Evolutionary conservation across 1,140 invertebrate species (phyloP).

Genomic region (Pygmarrhopalites habei): DNA sequence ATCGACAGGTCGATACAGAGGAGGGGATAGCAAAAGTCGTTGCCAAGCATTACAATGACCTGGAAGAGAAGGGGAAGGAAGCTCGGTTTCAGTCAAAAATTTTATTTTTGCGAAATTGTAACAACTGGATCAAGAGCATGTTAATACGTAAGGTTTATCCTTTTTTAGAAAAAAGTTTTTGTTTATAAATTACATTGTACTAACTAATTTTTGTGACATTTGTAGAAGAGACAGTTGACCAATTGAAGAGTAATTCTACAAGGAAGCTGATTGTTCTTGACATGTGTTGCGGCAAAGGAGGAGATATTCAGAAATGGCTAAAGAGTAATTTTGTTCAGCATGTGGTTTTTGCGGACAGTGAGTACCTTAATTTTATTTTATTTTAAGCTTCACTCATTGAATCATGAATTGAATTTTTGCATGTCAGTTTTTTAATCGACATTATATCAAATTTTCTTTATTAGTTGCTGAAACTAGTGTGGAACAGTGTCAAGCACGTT

Average conservation of each 20-base stretch:
- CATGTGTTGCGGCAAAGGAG: slow-evolving; percentile 82
- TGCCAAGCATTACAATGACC: slow-evolving; percentile 75
- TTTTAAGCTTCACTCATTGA: too few species aligned
- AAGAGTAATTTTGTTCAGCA: slow-evolving; percentile 66
- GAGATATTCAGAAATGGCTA: slow-evolving; percentile 92
- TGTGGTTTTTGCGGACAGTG: slow-evolving; percentile 91
- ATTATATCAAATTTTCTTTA: too few species aligned
- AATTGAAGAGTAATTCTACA: background rate
- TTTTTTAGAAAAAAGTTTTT: too few species aligned
- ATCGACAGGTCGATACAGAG: too few species aligned
- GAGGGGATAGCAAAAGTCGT: slow-evolving; percentile 51
- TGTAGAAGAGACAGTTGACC: background rate
- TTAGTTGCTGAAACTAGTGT: slow-evolving; percentile 87
- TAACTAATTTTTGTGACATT: background rate
- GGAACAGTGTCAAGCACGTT: slow-evolving; percentile 59
- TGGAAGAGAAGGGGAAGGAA: slow-evolving; percentile 70
- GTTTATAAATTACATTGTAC: background rate
- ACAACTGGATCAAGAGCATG: slow-evolving; percentile 98
- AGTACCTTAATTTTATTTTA: too few species aligned
- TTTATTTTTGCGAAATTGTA: slow-evolving; percentile 89
- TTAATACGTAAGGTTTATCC: slow-evolving; percentile 60
- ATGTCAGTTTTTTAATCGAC: too few species aligned
- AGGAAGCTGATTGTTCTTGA: slow-evolving; percentile 50
- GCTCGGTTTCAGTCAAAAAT: slow-evolving; percentile 79
- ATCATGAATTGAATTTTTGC: too few species aligned